Evolutionary conservation across 2,797 vertebrate genomes (phyloP).

Genomic region (Lerista edwardsae): DNA sequence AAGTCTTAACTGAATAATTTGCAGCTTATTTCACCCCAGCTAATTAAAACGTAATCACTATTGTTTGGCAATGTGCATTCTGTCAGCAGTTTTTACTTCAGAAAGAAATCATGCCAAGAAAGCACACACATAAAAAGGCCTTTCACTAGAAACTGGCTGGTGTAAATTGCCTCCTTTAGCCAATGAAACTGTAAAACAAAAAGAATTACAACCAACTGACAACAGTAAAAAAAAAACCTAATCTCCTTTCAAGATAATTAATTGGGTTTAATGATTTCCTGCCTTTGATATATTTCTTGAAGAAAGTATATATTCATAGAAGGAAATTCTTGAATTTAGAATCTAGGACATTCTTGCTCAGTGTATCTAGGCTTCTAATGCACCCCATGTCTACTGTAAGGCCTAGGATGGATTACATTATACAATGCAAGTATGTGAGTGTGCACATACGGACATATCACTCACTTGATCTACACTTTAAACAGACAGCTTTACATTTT

Average conservation of each 20-base stretch:
- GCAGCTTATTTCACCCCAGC: constrained; percentile 57
- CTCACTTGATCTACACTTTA: background rate
- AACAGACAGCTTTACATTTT: background rate
- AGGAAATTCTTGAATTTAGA: background rate
- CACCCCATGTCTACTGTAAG: background rate
- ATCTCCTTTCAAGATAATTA: constrained; percentile 15
- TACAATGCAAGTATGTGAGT: background rate
- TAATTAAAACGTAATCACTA: constrained; percentile 79
- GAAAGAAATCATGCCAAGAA: constrained; percentile 69
- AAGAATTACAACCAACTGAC: constrained; percentile 62
- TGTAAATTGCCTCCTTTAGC: constrained; percentile 55
- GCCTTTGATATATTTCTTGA: background rate
- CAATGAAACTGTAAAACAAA: constrained; percentile 70
- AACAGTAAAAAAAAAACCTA: constrained; percentile 41
- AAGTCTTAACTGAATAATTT: constrained; percentile 71
- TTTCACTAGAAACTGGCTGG: constrained; percentile 58
- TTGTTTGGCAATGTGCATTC: constrained; percentile 64
- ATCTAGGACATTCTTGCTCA: background rate
- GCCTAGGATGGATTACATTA: background rate
- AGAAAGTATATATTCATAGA: background rate
- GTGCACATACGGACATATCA: background rate
- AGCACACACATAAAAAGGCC: constrained; percentile 49
- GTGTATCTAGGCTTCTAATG: background rate
- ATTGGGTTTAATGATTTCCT: background rate
- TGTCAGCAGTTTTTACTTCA: constrained; percentile 71